Conservation (phyloP, 2,888 invertebrate species). For the Drosophila kuntzei region DNA sequence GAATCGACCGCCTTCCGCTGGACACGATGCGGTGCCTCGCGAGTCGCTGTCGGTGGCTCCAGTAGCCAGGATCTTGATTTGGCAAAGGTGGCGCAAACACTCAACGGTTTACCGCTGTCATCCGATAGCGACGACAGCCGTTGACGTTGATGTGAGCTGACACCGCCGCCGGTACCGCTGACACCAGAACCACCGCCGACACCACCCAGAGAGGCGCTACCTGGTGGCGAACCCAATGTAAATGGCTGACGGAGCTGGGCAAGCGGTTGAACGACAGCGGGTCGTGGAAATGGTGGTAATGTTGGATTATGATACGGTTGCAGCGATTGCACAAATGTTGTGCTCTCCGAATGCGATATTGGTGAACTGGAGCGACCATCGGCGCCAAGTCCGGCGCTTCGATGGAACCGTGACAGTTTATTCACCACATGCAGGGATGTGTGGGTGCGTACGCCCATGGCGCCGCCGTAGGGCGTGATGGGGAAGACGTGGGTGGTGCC, state of each 20-base stretch:
- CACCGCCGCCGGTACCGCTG: conserved; percentile 36
- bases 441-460: conserved; percentile 96
- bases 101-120: conserved; percentile 89
- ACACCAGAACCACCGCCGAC: conserved; percentile 33
- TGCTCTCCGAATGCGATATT: conserved; percentile 85
- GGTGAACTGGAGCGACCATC: conserved; percentile 91
- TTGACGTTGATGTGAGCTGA: conserved; percentile 87
- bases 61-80: conserved; percentile 90
- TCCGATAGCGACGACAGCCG: conserved; percentile 90
- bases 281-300: conserved; percentile 95
- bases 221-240: conserved; percentile 82
- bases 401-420: conserved; percentile 96
- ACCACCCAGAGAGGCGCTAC: conserved; percentile 64
- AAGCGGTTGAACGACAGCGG: conserved; percentile 91
- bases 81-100: conserved; percentile 93
- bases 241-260: conserved; percentile 93
- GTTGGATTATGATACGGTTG: conserved; percentile 94
- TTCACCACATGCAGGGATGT: conserved; percentile 97
- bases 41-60: conserved; percentile 86
- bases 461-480: conserved; percentile 97
- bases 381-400: conserved; percentile 95
- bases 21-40: conserved; percentile 84
- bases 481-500: conserved; percentile 99
- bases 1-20: conserved; percentile 90
- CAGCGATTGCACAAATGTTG: conserved; percentile 84